A percentile compares a stretch with the other conserved stretches of the same genome.
These are phyloP conservation scores for Tympanuchus pallidicinctus DNA, from an alignment of 2,113 vertebrate genomes.

Conservation along the genomic window DNA sequence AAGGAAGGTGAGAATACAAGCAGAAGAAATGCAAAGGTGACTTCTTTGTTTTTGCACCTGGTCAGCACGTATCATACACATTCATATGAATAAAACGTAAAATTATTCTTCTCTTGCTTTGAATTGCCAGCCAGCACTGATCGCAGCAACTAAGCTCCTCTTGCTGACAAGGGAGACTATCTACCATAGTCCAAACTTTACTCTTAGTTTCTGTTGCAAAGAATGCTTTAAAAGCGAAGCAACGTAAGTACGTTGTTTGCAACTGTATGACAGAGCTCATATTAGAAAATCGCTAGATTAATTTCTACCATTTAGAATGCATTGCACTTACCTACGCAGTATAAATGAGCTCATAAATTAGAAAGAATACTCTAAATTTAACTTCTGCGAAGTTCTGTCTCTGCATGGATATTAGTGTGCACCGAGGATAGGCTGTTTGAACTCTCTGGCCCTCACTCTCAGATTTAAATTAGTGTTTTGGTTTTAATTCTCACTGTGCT, in stretches of 20 bases:
- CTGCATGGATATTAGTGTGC: neutral
- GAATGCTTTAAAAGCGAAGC: neutral
- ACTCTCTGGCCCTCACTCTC: neutral
- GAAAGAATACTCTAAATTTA: neutral
- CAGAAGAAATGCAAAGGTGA: neutral
- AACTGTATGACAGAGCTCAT: neutral
- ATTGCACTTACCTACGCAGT: neutral
- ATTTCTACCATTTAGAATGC: neutral
- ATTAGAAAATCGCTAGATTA: neutral
- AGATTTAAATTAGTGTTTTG: slow-evolving; percentile 15
- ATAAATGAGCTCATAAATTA: neutral
- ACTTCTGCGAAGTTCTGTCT: neutral
- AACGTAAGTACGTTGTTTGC: neutral
- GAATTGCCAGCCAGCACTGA: neutral
- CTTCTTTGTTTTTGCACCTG: neutral
- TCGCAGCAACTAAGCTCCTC: fast-evolving
- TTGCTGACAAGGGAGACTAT: neutral
- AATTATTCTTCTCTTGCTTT: neutral
- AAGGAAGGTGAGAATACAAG: neutral
- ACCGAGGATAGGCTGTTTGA: neutral
- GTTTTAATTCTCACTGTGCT: slow-evolving; percentile 31
- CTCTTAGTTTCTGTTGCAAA: neutral
- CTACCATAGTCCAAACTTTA: neutral
- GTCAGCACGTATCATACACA: neutral
- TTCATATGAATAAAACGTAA: neutral